These are phyloP conservation scores for Tupaia tana DNA, from an alignment of 2,113 vertebrate genomes.

Conservation along the genomic window DNA sequence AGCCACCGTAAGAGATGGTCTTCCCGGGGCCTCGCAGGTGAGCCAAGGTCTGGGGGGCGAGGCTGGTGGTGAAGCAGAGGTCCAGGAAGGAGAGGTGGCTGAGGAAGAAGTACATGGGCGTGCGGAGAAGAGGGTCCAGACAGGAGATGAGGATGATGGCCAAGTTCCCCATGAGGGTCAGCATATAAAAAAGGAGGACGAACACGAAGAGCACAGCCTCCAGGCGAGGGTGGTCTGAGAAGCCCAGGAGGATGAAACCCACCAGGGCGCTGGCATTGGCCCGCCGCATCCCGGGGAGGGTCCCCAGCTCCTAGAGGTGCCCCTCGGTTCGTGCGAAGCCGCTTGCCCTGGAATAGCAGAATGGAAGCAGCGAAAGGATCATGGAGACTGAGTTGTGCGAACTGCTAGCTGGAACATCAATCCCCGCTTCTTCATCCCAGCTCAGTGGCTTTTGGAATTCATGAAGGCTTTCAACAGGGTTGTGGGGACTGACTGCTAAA, in stretches of 20 bases:
- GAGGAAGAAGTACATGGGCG: conserved; percentile 40
- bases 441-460: not conserved
- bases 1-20: conserved; percentile 24
- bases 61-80: conserved; percentile 46
- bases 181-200: conserved; percentile 44
- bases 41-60: conserved; percentile 44
- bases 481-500: not conserved
- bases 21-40: not conserved
- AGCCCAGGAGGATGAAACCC: conserved; percentile 61
- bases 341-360: not conserved
- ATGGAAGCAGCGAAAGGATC: no score
- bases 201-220: conserved; percentile 36
- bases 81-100: conserved; percentile 39
- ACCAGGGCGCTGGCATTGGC: not conserved
- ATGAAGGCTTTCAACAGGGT: not conserved
- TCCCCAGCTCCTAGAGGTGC: not conserved
- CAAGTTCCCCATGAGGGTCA: conserved; percentile 36
- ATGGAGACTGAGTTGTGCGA: not conserved
- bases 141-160: not conserved
- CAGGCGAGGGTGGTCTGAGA: conserved; percentile 52
- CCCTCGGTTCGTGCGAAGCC: not conserved
- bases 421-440: no score
- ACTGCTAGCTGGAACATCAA: not conserved
- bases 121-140: not conserved
- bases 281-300: not conserved